These are phyloP conservation scores for Mesochorus sp. DNA, from an alignment of 2,888 invertebrate genomes.

Conservation along the genomic window DNA sequence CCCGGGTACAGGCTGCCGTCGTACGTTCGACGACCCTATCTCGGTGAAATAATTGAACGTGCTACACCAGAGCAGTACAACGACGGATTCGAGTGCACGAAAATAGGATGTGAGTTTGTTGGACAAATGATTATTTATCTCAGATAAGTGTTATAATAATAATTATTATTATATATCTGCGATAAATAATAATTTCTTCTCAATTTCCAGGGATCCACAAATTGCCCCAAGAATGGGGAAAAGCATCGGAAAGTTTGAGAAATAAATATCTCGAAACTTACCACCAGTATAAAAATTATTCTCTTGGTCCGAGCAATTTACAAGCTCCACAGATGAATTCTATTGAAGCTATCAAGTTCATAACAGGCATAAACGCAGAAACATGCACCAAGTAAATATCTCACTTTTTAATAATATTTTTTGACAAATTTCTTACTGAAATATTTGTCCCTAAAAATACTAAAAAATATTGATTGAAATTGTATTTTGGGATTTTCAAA, in stretches of 20 bases:
- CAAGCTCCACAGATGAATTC: conserved; percentile 88
- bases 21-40: conserved; percentile 93
- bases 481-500: too few relatives aligned
- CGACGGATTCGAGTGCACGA: conserved; percentile 94
- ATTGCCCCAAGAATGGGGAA: conserved; percentile 92
- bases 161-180: neutral
- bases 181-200: neutral
- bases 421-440: too few relatives aligned
- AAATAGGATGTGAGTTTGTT: conserved; percentile 92
- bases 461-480: neutral
- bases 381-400: conserved; percentile 85
- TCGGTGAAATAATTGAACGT: conserved; percentile 96
- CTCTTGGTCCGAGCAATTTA: conserved; percentile 86
- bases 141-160: neutral
- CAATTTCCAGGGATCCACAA: conserved; percentile 90
- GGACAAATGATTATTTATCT: too few relatives aligned
- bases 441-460: neutral
- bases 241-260: conserved; percentile 87
- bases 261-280: conserved; percentile 89
- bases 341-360: conserved; percentile 90
- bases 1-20: conserved; percentile 94
- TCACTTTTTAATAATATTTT: too few relatives aligned
- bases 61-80: conserved; percentile 97
- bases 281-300: conserved; percentile 89
- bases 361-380: conserved; percentile 86